Evolutionary conservation across 2,113 vertebrate genomes (phyloP), one percentile per base, ranked within the genome.

Genomic region (Loxodonta africana): DNA sequence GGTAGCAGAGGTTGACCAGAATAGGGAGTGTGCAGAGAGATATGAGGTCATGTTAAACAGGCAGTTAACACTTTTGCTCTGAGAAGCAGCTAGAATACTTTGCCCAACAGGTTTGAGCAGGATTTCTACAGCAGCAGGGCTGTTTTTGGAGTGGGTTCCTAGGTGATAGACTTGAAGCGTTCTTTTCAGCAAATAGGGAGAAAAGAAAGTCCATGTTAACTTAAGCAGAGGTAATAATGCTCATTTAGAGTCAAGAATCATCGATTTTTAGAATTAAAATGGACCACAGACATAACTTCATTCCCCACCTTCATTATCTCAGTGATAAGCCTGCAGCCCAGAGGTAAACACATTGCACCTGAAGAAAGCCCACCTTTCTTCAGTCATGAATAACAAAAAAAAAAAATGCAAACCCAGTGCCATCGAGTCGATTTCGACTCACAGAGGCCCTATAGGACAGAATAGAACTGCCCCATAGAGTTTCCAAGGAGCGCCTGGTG

Each of bases 1-100:
- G 41, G 85, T 85, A 96, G 69, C 23, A 86, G 81, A 97, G 83
- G 83, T 51, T 96, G 77, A 94, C 63, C 63, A 73, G 87, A 91
- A 41, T 9, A 51, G 28, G 69, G 37, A 88, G 46, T 85, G 95
- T 96, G 88, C 8, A 88, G 67, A 74, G 88, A 95, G 83, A 93
- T 80, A 95, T 93, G 80, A 95, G 23, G 81, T 0, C 0, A 8
- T 30, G n/a, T 65, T 67, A n/a, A 81, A 82, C n/a, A 88, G 82
- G 89, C 74, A 88, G 94, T 89, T 93, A 86, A 65, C 12, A 65
- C 28, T 6, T 62, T 15, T 65, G 71, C 65, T 83, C 84, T 44
- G 44, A 96, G 65, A 92, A 95, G 73, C 15, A 82, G 30, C 41
- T 9, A 41, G 44, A 82, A 88, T 30, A 77, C 37, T 91, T 48